A percentile compares a stretch with the other conserved stretches of the same genome.
Evolutionary conservation across 1,140 invertebrate species (phyloP).

Genomic region (Caerostris extrusa): DNA sequence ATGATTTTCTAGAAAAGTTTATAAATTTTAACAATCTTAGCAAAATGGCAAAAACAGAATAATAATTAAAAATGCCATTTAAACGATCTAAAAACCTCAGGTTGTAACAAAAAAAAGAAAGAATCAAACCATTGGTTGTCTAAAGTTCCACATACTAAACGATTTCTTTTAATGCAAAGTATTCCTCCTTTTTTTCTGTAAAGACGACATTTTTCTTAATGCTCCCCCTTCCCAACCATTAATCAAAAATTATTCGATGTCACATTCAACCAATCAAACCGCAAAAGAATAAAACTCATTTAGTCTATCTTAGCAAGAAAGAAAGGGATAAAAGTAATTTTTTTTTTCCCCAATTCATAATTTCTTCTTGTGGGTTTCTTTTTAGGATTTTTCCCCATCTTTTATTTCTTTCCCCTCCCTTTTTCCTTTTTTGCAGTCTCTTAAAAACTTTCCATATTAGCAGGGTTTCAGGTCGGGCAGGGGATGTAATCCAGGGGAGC

Average conservation of each 20-base stretch:
- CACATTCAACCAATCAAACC: conserved; percentile 22
- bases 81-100: no score
- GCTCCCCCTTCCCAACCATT: not conserved
- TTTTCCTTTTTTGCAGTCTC: conserved; percentile 17
- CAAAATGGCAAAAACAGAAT: no score
- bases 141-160: not conserved
- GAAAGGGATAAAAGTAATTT: not conserved
- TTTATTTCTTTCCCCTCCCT: no score
- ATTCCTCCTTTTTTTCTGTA: not conserved
- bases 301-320: not conserved
- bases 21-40: no score
- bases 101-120: not conserved
- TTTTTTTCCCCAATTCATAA: not conserved
- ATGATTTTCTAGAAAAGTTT: no score
- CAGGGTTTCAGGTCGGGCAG: not conserved
- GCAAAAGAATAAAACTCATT: conserved; percentile 26
- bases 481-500: not conserved
- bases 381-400: not conserved
- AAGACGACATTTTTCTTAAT: not conserved
- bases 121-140: not conserved
- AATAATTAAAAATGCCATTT: no score
- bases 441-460: conserved; percentile 62
- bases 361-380: not conserved
- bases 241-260: conserved; percentile 33
- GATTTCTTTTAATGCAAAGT: conserved; percentile 1